These are phyloP conservation scores for Rhodophaea formosa DNA, from an alignment of 2,888 invertebrate genomes.

Conservation along the genomic window DNA sequence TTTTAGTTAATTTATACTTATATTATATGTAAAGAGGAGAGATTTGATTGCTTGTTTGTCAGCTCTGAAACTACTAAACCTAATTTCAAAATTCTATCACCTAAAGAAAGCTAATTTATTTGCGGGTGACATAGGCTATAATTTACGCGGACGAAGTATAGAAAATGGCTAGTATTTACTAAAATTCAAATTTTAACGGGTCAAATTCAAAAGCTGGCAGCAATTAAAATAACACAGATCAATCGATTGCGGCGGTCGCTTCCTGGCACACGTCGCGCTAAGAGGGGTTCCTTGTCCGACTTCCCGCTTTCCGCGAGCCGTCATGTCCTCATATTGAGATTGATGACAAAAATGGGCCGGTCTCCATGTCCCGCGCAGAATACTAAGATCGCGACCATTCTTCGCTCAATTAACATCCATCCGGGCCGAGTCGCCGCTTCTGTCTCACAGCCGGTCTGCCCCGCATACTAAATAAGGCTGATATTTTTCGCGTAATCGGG, in stretches of 20 bases:
- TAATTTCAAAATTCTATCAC: too few relatives aligned
- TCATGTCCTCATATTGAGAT: constrained; percentile 77
- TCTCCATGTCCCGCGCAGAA: constrained; percentile 54
- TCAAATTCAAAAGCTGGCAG: constrained; percentile 4
- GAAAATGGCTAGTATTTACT: too few relatives aligned
- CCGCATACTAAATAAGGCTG: constrained; percentile 72
- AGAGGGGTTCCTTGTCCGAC: constrained; percentile 75
- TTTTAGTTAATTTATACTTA: too few relatives aligned
- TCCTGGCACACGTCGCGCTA: constrained; percentile 40
- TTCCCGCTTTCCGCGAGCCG: constrained; percentile 66
- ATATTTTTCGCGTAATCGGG: constrained; percentile 70
- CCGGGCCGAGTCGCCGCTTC: constrained; percentile 45
- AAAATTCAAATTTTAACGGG: not conserved
- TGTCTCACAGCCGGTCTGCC: constrained; percentile 59
- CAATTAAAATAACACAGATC: constrained; percentile 42
- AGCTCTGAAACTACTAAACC: too few relatives aligned
- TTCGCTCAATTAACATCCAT: constrained; percentile 74
- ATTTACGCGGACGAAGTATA: too few relatives aligned
- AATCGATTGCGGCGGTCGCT: constrained; percentile 53
- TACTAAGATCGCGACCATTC: constrained; percentile 72
- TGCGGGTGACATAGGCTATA: too few relatives aligned
- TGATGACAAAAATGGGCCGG: constrained; percentile 67
- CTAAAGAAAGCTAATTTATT: too few relatives aligned
- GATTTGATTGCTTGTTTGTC: too few relatives aligned
- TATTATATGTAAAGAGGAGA: too few relatives aligned